phyloP scores from a whole-genome alignment of 2,797 vertebrate species.

The Liasis olivaceus region DNA sequence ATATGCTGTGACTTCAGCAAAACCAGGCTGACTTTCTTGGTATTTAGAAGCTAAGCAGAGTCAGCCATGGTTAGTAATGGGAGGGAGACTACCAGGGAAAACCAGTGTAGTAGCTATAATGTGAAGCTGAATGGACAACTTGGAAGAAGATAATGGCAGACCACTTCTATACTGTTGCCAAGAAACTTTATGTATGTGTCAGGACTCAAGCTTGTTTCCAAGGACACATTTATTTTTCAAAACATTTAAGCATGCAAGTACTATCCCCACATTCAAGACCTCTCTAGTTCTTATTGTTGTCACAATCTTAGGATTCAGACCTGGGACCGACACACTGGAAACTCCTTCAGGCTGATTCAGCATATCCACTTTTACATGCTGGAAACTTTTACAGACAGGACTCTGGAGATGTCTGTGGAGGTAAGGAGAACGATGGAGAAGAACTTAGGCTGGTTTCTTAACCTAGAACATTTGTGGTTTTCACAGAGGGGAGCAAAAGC shows the following conservation, averaged over 20 bases:
- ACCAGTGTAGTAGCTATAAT: not conserved
- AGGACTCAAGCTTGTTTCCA: not conserved
- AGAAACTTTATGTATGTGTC: not conserved
- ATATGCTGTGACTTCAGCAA: not conserved
- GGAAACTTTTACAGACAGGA: constrained; percentile 87
- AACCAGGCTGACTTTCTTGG: not conserved
- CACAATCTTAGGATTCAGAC: constrained; percentile 62
- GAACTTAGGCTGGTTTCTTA: not conserved
- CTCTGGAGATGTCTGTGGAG: constrained; percentile 88
- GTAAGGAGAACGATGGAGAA: accelerated
- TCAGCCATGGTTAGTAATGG: not conserved
- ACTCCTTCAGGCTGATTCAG: constrained; percentile 90
- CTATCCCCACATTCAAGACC: not conserved
- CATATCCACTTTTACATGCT: constrained; percentile 95
- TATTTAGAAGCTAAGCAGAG: not conserved
- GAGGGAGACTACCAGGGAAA: not conserved
- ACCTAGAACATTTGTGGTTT: not conserved
- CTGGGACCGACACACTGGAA: constrained; percentile 90
- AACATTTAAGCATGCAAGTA: not conserved
- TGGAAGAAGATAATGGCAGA: not conserved
- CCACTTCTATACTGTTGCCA: not conserved
- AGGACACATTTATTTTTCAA: not conserved
- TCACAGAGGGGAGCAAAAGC: not conserved
- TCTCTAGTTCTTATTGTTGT: no score
- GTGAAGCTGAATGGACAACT: not conserved